Conservation (phyloP, 1,140 invertebrate genomes). For the Apocrypta bakeri region DNA sequence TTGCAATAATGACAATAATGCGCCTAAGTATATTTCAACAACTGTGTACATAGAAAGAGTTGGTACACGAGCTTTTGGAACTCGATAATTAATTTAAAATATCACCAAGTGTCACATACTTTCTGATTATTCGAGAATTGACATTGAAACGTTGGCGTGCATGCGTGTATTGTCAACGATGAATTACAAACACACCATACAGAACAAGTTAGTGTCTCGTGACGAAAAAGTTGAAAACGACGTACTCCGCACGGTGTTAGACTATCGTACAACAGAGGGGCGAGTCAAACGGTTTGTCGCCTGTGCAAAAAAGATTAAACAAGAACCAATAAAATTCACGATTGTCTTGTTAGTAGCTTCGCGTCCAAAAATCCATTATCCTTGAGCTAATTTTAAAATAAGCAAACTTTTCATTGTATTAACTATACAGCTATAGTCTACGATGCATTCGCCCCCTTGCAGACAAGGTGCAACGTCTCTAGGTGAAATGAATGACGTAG, state of each 20-base stretch:
- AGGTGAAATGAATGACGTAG: background rate
- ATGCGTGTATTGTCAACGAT: conserved; percentile 59
- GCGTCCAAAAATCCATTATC: background rate
- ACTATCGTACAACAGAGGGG: conserved; percentile 43
- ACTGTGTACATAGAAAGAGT: background rate
- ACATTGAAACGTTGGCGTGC: conserved; percentile 54
- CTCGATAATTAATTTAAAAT: background rate
- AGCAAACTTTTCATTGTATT: background rate
- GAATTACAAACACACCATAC: conserved; percentile 53
- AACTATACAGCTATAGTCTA: background rate
- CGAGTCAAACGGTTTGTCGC: background rate
- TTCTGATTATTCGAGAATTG: conserved; percentile 48
- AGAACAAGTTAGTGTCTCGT: conserved; percentile 63
- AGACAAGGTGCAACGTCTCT: background rate
- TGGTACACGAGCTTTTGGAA: background rate
- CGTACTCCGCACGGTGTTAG: conserved; percentile 50
- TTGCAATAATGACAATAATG: conserved; percentile 10
- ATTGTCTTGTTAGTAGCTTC: conserved; percentile 1
- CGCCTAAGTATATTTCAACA: background rate
- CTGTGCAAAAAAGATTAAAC: conserved; percentile 18
- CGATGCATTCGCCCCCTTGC: background rate
- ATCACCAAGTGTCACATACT: background rate
- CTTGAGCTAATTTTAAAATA: conserved; percentile 18
- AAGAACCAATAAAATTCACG: background rate
- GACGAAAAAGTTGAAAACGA: conserved; percentile 60